A percentile compares a stretch with the other conserved stretches of the same genome.
Evolutionary conservation across 1,140 invertebrate genomes (phyloP).

Genomic region (Brachionus plicatilis): DNA sequence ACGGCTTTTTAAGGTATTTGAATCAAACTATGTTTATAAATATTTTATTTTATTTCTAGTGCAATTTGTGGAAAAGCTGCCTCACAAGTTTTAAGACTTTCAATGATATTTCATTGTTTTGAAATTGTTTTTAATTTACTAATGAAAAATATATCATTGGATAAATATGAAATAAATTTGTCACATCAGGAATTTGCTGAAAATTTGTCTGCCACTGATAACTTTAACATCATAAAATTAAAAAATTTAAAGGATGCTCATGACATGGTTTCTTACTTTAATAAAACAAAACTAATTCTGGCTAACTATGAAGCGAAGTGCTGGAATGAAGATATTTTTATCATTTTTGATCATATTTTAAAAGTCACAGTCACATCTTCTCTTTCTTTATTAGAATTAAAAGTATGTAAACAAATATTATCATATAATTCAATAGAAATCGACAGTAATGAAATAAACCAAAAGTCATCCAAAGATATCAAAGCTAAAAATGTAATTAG

Average conservation of each 20-base stretch:
- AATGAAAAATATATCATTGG: background rate
- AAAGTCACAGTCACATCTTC: background rate
- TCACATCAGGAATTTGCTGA: background rate
- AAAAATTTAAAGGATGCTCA: background rate
- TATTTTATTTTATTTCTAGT: background rate
- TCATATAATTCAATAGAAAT: background rate
- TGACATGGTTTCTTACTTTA: background rate
- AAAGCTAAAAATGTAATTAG: background rate
- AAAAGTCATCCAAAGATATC: background rate
- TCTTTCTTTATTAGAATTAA: background rate
- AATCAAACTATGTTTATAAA: background rate
- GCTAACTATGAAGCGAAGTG: background rate
- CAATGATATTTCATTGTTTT: constrained; percentile 7
- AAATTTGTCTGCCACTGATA: background rate
- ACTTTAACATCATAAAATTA: background rate
- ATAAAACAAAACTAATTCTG: background rate
- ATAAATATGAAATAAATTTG: background rate
- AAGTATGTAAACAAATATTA: background rate
- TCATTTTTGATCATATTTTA: background rate
- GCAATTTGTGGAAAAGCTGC: background rate
- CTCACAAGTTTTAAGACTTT: background rate
- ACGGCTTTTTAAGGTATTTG: background rate
- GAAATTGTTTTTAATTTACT: background rate
- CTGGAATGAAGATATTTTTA: background rate
- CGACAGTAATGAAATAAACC: background rate